Conservation (phyloP, 2,888 invertebrate genomes). For the Platynereis dumerilii region DNA sequence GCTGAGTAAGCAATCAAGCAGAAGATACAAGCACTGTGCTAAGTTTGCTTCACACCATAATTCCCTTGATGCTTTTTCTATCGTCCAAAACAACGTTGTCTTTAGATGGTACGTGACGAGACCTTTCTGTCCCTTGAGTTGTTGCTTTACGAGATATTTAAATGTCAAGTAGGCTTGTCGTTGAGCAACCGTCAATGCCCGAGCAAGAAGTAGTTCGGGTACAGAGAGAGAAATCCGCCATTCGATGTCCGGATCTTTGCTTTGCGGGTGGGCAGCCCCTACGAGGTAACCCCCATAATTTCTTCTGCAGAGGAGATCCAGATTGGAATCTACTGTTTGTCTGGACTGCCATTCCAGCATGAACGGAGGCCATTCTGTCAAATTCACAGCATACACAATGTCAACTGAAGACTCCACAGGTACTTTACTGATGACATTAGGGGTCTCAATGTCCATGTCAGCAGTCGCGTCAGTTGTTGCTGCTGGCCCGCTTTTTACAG, state of each 20-base stretch:
- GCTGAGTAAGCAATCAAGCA: constrained; percentile 5
- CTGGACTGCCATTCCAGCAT: no score
- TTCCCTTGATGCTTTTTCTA: constrained; percentile 8
- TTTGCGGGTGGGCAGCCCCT: not conserved
- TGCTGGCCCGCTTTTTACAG: no score
- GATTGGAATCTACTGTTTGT: no score
- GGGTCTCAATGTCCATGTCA: no score
- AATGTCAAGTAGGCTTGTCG: constrained; percentile 12
- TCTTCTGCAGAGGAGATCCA: no score
- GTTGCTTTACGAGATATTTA: constrained; percentile 7
- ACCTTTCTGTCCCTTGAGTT: constrained; percentile 9
- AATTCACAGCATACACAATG: no score
- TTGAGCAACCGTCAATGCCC: not conserved
- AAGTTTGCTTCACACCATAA: constrained; percentile 12
- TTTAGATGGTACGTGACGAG: constrained; percentile 17
- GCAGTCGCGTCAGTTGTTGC: no score
- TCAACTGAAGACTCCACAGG: no score
- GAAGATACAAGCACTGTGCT: constrained; percentile 7
- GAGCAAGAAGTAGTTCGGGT: constrained; percentile 7
- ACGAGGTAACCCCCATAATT: no score
- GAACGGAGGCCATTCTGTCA: no score
- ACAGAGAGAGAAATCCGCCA: constrained; percentile 14
- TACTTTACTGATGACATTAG: no score
- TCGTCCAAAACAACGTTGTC: constrained; percentile 11
- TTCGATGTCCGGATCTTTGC: constrained; percentile 17